A percentile compares a stretch with the other conserved stretches of the same genome.
phyloP scores from a whole-genome alignment of 2,797 vertebrate genomes.

The Notolabrus celidotus region DNA sequence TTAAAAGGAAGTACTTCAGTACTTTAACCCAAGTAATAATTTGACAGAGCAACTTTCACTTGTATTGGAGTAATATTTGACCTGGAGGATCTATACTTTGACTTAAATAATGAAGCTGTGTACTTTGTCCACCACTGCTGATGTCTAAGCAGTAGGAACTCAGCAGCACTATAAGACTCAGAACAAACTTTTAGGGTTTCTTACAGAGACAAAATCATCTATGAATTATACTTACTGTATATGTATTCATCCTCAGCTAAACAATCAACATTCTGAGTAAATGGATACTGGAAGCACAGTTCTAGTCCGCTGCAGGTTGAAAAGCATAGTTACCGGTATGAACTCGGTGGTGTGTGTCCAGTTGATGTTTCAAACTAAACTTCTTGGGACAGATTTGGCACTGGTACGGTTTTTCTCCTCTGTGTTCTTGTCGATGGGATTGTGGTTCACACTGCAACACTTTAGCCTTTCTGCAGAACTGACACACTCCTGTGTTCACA shows the following conservation, averaged over 20 bases:
- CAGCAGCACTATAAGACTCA: not conserved
- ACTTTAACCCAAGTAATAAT: too few relatives aligned
- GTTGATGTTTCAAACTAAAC: slow-evolving; percentile 91
- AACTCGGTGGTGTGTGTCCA: slow-evolving; percentile 89
- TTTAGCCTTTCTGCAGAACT: slow-evolving; percentile 61
- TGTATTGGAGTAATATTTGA: too few relatives aligned
- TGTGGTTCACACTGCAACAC: slow-evolving; percentile 62
- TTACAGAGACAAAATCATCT: not conserved
- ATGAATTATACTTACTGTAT: too few relatives aligned
- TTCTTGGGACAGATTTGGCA: slow-evolving; percentile 88
- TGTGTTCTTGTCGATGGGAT: slow-evolving; percentile 73
- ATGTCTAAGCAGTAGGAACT: not conserved
- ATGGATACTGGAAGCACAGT: not conserved
- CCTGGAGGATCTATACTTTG: too few relatives aligned
- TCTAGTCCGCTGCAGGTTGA: not conserved
- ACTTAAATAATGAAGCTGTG: too few relatives aligned
- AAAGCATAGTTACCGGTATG: slow-evolving; percentile 85
- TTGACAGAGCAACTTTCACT: too few relatives aligned
- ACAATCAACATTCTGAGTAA: not conserved
- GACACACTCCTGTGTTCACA: slow-evolving; percentile 62
- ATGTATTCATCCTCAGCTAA: not conserved
- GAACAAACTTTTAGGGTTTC: not conserved
- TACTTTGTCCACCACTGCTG: too few relatives aligned
- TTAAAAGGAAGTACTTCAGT: too few relatives aligned
- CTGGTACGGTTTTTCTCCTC: slow-evolving; percentile 82